A percentile compares a stretch with the other conserved stretches of the same genome.
Conservation (phyloP, 2,797 vertebrate genomes). For the Silurus lanzhouensis region DNA sequence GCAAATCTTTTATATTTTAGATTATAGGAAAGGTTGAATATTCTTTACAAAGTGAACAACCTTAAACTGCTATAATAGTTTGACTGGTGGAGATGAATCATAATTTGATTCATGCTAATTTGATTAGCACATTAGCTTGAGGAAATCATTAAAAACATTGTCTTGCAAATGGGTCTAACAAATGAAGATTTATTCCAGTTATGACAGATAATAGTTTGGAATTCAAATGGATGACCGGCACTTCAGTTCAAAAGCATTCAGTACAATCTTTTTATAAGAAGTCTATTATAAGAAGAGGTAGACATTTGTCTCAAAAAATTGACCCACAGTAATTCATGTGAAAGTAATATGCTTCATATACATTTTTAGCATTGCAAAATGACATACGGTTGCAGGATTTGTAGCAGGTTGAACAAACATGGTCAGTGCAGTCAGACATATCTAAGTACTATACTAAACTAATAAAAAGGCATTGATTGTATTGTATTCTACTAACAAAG, state of each 20-base stretch:
- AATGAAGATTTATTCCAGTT: neutral
- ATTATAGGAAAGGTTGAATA: neutral
- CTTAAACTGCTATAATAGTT: neutral
- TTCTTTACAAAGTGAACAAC: neutral
- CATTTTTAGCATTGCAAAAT: neutral
- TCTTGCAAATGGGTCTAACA: neutral
- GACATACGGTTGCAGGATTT: neutral
- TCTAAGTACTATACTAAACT: no score
- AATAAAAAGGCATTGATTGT: neutral
- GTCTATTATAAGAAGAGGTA: neutral
- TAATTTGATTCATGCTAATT: neutral
- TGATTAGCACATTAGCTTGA: neutral
- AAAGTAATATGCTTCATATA: neutral
- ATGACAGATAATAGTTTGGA: neutral
- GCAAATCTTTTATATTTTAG: neutral
- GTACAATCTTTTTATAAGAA: neutral
- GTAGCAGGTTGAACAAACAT: neutral
- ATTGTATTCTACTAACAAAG: neutral
- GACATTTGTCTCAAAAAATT: neutral
- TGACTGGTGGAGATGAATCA: neutral
- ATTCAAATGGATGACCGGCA: neutral
- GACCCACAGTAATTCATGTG: neutral
- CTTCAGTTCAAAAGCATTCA: neutral
- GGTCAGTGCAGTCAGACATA: no score
- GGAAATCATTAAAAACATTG: neutral